phyloP scores from a whole-genome alignment of 2,113 vertebrate genomes.

The Ptychochromis oligacanthus region DNA sequence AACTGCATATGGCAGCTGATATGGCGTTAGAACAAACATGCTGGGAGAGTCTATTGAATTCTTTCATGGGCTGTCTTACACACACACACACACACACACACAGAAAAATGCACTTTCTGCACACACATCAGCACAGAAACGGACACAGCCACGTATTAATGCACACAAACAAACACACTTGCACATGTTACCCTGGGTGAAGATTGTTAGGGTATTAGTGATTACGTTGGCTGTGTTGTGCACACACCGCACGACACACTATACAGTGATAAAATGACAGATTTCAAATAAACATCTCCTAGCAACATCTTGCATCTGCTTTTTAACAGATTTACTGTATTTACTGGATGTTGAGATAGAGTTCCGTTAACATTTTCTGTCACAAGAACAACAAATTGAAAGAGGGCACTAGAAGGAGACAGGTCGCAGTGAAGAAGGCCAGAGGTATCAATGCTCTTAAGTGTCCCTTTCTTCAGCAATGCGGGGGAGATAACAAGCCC shows the following conservation, averaged over 20 bases:
- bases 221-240: background rate
- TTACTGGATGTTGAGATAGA: background rate
- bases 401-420: background rate
- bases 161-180: background rate
- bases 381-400: background rate
- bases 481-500: conserved; percentile 20
- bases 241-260: background rate
- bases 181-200: background rate
- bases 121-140: background rate
- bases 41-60: conserved; percentile 6
- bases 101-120: background rate
- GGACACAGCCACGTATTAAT: background rate
- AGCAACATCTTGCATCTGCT: background rate
- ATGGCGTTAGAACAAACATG: conserved; percentile 33
- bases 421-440: background rate
- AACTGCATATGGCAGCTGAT: conserved; percentile 12
- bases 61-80: background rate
- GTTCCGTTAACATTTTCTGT: conserved; percentile 10
- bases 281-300: background rate
- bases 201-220: background rate
- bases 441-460: conserved; percentile 15
- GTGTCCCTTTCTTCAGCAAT: conserved; percentile 12
- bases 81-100: background rate
- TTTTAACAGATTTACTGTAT: conserved; percentile 7
- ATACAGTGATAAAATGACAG: background rate